Evolutionary conservation across 2,113 vertebrate species (phyloP).

Genomic region (Hemiscyllium ocellatum): DNA sequence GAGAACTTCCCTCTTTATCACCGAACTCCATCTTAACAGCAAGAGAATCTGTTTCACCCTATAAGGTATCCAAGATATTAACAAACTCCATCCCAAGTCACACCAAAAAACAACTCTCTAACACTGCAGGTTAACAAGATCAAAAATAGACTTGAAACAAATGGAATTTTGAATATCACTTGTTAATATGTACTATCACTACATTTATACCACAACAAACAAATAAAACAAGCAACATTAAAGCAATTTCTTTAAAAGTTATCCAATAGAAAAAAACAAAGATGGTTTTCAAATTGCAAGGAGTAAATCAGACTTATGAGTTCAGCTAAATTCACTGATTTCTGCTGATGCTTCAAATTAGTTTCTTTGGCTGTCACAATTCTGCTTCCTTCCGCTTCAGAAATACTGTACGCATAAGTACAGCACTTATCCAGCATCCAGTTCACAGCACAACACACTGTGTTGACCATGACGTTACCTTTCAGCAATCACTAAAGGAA

Average conservation of each 20-base stretch:
- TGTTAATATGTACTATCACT: not conserved
- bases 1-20: constrained; percentile 54
- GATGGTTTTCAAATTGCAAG: not conserved
- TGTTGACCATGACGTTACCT: not conserved
- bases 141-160: not conserved
- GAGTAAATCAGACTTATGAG: not conserved
- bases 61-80: not conserved
- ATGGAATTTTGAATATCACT: not conserved
- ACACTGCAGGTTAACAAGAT: not conserved
- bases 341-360: not conserved
- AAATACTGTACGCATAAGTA: not conserved
- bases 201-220: not conserved
- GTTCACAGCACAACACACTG: not conserved
- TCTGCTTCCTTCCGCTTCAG: not conserved
- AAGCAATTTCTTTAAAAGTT: not conserved
- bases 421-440: not conserved
- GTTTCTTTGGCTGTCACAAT: not conserved
- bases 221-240: not conserved
- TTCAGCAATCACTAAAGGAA: not conserved
- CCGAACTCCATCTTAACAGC: constrained; percentile 63
- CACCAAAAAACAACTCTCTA: not conserved
- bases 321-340: not conserved
- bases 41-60: constrained; percentile 40
- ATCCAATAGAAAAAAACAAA: not conserved
- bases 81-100: not conserved